Evolutionary conservation across 2,113 vertebrate species (phyloP), one percentile per base, ranked within the genome.

Genomic region (Ptychochromis oligacanthus): DNA sequence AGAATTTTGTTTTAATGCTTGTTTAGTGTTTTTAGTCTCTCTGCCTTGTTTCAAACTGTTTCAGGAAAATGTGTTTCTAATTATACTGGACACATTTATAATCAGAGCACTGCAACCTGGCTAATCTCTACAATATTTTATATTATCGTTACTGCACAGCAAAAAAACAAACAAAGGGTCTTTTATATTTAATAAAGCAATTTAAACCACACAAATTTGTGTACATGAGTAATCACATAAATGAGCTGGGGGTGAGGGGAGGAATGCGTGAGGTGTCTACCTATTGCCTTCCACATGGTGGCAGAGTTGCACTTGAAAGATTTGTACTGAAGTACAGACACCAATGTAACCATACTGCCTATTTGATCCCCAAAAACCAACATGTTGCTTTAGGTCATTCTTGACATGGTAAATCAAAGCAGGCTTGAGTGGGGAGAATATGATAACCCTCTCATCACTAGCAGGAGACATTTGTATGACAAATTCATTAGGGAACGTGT

Each of bases 161-260:
- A 89, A 90, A 80, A n/a, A 86, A 89, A 36, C 12, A 85, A 60
- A 31, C 34, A 1, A 0, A 0, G 56, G 67, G 28, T 85, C 14
- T 89, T 92, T 88, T 93, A 64, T 90, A 95, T 94, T 95, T 95
- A 95, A 95, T 94, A 94, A 93, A 95, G 75, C 14, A 88, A 86
- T 91, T 85, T 92, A 76, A 85, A 90, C 54, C 58, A 88, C 62
- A n/a, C n/a, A n/a, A n/a, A n/a, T n/a, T n/a, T 83, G 26, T 55
- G 17, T 54, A 9, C 56, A 58, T 60, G 12, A 14, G 3, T 46
- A 28, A 75, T 72, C 5, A 15, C 36, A n/a, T 11, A 38, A 67
- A 57, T 17, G 7, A n/a, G 22, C 26, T 15, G 7, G 40, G 64
- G 64, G 40, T 49, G 22, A 24, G 26, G 64, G 38, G 11, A 24